Conservation (phyloP, 1,140 invertebrate genomes). For the Drosophila simulans region DNA sequence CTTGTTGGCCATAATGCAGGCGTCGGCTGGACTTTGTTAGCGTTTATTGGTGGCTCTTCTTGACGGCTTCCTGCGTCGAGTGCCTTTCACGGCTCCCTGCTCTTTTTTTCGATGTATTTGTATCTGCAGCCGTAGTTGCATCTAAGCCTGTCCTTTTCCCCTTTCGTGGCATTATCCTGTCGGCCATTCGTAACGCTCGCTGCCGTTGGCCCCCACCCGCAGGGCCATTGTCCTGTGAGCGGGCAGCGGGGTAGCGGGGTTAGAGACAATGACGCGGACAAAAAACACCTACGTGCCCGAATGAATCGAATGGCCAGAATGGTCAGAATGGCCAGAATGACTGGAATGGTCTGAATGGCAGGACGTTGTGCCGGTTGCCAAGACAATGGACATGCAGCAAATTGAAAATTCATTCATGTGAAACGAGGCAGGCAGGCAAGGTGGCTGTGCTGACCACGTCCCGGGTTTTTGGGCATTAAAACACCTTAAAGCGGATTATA, state of each 20-base stretch:
- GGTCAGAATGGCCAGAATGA: conserved; percentile 17
- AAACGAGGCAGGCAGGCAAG: conserved; percentile 62
- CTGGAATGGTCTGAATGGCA: conserved; percentile 67
- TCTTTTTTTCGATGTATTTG: conserved; percentile 8
- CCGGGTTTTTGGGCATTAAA: conserved; percentile 68
- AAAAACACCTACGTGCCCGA: conserved; percentile 74
- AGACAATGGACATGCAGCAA: conserved; percentile 77
- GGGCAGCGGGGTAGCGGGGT: conserved; percentile 31
- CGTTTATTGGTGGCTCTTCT: conserved; percentile 55
- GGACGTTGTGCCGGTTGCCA: conserved; percentile 69
- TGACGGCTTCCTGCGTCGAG: conserved; percentile 5
- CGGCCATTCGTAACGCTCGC: conserved; percentile 55
- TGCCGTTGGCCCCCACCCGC: conserved; percentile 51
- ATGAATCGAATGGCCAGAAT: conserved; percentile 42
- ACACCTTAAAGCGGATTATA: conserved; percentile 82
- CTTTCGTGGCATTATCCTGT: conserved; percentile 54
- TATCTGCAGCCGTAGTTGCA: conserved; percentile 20
- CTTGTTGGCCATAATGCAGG: conserved; percentile 23
- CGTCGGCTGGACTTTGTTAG: conserved; percentile 34
- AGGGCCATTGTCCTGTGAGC: conserved; percentile 50
- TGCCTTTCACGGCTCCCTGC: conserved; percentile 4
- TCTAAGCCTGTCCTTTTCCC: conserved; percentile 11
- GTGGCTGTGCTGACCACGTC: conserved; percentile 34
- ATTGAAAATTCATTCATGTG: conserved; percentile 83
- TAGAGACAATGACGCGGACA: conserved; percentile 69